phyloP scores from a whole-genome alignment of 2,797 vertebrate genomes.

The Nothura maculosa region DNA sequence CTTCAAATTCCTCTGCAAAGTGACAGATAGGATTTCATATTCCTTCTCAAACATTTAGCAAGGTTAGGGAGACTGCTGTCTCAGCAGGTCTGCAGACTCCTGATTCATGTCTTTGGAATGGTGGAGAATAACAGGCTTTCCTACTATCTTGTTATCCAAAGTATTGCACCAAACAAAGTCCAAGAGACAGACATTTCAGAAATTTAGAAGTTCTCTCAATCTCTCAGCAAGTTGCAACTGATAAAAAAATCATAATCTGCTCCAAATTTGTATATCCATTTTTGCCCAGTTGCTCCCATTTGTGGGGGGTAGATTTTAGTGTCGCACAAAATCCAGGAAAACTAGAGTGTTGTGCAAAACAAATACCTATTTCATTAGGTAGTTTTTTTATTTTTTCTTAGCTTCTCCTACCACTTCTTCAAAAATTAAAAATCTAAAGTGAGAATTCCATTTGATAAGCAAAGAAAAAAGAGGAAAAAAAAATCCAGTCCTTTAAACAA shows the following conservation, averaged over 20 bases:
- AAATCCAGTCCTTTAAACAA: not conserved
- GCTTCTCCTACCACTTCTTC: not conserved
- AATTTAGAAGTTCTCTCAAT: not conserved
- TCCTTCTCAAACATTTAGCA: not conserved
- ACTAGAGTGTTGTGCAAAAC: not conserved
- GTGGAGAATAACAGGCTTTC: not conserved
- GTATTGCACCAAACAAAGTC: not conserved
- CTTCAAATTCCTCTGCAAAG: slow-evolving; percentile 30
- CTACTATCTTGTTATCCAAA: not conserved
- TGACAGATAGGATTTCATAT: not conserved
- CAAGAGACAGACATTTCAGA: not conserved
- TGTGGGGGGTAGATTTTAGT: not conserved
- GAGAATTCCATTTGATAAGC: not conserved
- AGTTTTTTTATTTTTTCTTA: not conserved
- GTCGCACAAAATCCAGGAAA: not conserved
- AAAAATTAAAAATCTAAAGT: not conserved
- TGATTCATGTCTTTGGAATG: not conserved
- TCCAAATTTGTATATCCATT: not conserved
- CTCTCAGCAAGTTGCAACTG: not conserved
- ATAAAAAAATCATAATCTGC: not conserved
- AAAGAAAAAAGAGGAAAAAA: not conserved
- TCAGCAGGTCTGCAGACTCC: slow-evolving; percentile 30
- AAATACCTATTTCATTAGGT: not conserved
- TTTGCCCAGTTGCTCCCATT: not conserved
- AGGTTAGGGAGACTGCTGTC: slow-evolving; percentile 37